A percentile compares a stretch with the other conserved stretches of the same genome.
phyloP scores from a whole-genome alignment of 2,797 vertebrate species.

The Xenentodon cancila region DNA sequence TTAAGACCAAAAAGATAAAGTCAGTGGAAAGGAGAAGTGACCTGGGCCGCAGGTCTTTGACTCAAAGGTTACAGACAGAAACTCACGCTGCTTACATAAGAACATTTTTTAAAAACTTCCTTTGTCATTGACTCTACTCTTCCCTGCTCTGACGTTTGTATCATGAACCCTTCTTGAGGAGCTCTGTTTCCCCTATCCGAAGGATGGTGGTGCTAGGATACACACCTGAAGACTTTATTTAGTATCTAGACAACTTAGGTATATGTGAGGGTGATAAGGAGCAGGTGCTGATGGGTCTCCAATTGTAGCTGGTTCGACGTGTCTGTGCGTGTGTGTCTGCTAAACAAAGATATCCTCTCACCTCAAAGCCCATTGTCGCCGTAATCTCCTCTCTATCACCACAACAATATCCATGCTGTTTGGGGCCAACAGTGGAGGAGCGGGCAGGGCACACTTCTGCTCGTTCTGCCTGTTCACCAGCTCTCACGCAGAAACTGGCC shows the following conservation, averaged over 20 bases:
- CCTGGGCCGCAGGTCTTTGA: constrained; percentile 39
- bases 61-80: constrained; percentile 32
- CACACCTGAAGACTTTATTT: constrained; percentile 62
- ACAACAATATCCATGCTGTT: constrained; percentile 77
- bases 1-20: neutral
- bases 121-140: constrained; percentile 2
- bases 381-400: constrained; percentile 62
- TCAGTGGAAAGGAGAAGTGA: constrained; percentile 59
- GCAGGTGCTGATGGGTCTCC: constrained; percentile 59
- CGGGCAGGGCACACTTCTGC: constrained; percentile 64
- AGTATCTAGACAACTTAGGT: constrained; percentile 63
- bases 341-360: constrained; percentile 51
- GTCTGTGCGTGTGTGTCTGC: constrained; percentile 21
- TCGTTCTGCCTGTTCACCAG: constrained; percentile 55
- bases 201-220: constrained; percentile 38
- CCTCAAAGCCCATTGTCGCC: constrained; percentile 52
- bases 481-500: constrained; percentile 53
- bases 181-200: constrained; percentile 35
- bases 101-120: constrained; percentile 26
- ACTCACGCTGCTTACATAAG: constrained; percentile 10
- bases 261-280: constrained; percentile 62
- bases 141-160: constrained; percentile 32
- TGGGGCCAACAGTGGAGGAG: constrained; percentile 79
- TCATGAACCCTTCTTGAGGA: constrained; percentile 33
- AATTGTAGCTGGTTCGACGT: constrained; percentile 24